Evolutionary conservation across 2,797 vertebrate species (phyloP), one percentile per base, ranked within the genome.

Genomic region (Scomberomorus guttatus): DNA sequence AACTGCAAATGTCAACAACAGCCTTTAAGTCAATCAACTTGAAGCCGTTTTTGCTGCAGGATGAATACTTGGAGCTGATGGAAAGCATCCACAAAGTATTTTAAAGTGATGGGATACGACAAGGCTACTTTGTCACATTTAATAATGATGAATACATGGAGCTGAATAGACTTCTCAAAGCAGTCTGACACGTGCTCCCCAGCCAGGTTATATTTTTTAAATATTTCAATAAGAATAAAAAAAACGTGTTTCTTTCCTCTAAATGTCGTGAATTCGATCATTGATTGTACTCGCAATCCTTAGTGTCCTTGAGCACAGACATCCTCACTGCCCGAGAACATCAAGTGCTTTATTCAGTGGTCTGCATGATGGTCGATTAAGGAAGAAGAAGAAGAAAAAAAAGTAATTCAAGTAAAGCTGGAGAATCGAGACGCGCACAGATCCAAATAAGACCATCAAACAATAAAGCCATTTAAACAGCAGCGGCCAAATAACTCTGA

Each of bases 241-340:
- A 57, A 51, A 65, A 56, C 2, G 3, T 18, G 25, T 46, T 76
- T 74, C 25, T 80, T 8, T 54, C 50, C 10, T 70, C 7, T 52
- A 39, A 65, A 64, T 58, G 72, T 63, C 44, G 52, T 73, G 62
- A 80, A 81, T 85, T 54, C 25, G 52, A 72, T 78, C 81, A 72
- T 34, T 81, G 82, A 84, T 87, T 76, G 75, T 60, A 32, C 64
- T 75, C 46, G 4, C 72, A 63, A 17, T 72, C 75, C 72, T 59
- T 72, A 15, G 60, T 58, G 92, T 91, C 89, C 87, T 90, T 87
- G 88, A 89, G 81, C 76, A 17, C 81, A 83, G 68, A 75, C 75
- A 65, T 74, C 57, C 48, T 82, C 75, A 25, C 64, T 63, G 82
- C 25, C 39, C 17, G 72, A 77, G 74, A 72, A 82, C 75, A 86